These are phyloP conservation scores for Platichthys stellatus DNA, from an alignment of 2,113 vertebrate genomes.

Conservation along the genomic window DNA sequence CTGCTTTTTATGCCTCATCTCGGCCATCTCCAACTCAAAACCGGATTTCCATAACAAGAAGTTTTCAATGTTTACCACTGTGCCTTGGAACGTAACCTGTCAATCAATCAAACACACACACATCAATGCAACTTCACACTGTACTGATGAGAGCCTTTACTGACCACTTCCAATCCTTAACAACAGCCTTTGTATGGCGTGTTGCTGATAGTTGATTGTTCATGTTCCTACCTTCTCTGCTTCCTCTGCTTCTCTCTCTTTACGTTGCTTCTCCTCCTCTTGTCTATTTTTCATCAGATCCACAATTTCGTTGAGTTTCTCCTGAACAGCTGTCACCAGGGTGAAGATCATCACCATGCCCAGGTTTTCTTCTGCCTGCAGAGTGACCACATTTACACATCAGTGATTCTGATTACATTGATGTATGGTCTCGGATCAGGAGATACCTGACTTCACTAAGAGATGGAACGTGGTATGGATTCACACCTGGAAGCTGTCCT, in stretches of 20 bases:
- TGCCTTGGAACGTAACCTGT: slow-evolving; percentile 91
- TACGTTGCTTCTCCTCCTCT: slow-evolving; percentile 91
- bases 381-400: slow-evolving; percentile 25
- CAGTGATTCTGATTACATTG: background rate
- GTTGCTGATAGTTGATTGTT: background rate
- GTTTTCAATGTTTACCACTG: slow-evolving; percentile 96
- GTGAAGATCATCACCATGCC: slow-evolving; percentile 99
- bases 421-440: background rate
- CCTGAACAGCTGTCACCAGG: slow-evolving; percentile 95
- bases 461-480: too few species aligned
- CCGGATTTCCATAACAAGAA: slow-evolving; percentile 94
- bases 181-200: background rate
- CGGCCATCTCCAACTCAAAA: slow-evolving; percentile 91
- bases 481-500: too few species aligned
- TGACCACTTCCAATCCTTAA: background rate
- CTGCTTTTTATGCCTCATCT: slow-evolving; percentile 90
- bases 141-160: background rate
- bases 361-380: slow-evolving; percentile 93
- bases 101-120: slow-evolving; percentile 6
- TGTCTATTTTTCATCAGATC: slow-evolving; percentile 92
- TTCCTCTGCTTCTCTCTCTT: slow-evolving; percentile 94
- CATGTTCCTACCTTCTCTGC: slow-evolving; percentile 89
- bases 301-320: slow-evolving; percentile 96
- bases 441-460: background rate
- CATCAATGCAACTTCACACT: background rate